These are phyloP conservation scores for Bujurquina vittata DNA, from an alignment of 2,113 vertebrate genomes.

Conservation along the genomic window DNA sequence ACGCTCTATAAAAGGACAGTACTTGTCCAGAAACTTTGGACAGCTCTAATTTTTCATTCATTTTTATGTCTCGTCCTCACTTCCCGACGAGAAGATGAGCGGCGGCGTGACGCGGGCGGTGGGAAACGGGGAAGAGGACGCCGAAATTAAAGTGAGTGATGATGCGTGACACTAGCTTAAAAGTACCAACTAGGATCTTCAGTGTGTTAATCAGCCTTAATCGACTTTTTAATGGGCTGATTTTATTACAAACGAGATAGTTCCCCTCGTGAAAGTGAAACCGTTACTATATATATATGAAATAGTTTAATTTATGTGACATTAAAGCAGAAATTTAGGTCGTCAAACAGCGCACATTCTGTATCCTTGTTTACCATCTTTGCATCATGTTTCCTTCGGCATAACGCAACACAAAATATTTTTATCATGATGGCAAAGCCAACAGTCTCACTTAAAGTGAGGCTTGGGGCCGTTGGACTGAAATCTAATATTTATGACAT, in stretches of 20 bases:
- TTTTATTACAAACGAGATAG: not conserved
- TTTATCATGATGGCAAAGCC: not conserved
- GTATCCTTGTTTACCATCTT: not conserved
- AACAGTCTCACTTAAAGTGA: not conserved
- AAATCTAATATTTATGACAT: not conserved
- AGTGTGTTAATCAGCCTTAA: not conserved
- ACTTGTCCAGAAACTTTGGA: not conserved
- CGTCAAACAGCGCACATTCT: too few species aligned
- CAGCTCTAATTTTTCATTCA: not conserved
- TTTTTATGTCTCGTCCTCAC: not conserved
- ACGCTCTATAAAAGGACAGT: not conserved
- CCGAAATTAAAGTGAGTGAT: conserved; percentile 49
- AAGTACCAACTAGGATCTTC: not conserved
- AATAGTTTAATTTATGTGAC: not conserved
- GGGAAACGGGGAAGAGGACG: not conserved
- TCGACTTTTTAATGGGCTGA: not conserved
- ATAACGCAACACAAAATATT: not conserved
- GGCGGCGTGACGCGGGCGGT: not conserved
- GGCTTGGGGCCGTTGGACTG: not conserved
- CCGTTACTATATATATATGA: not conserved
- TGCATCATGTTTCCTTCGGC: not conserved
- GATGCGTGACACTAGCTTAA: not conserved
- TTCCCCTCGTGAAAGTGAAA: not conserved
- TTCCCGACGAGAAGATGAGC: conserved; percentile 48
- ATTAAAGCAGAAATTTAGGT: not conserved